Base-by-base conservation (phyloP, 1,140 invertebrate species). In the Hydropsyche tenuis region DNA sequence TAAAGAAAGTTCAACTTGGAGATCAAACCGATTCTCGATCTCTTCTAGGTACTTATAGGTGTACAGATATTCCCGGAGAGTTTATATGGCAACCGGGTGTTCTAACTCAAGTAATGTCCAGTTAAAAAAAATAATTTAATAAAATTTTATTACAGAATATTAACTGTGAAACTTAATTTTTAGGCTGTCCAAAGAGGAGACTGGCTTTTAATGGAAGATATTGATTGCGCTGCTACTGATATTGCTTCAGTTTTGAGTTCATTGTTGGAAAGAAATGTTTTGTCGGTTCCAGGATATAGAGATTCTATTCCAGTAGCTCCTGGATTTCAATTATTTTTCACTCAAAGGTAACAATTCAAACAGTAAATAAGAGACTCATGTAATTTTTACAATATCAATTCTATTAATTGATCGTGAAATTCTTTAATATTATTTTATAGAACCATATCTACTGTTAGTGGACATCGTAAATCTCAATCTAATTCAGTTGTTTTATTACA, bases 1-100 rank as follows among this genome's bases (percentile, higher is more conserved):
- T 91, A 75, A 85, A 94, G 53, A 95, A 94, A 84, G 90, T 99
- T 27, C 97, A 99, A 81, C 85, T 99, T 4, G 96, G 96, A 1
- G 97, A 99, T 86, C 96, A 99, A 84, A 97, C 96, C n/a, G 98
- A 99, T 82, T 94, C 95, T 63, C 96, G 97, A 85, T 93, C 96
- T 86, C 81, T 99, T 14, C 83, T 99, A 11, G 98, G 98, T 5
- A 94, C 94, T 25, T 99, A 99, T 84, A 88, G 92, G 77, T 99
- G 97, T 81, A 98, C 97, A 0, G 96, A 99, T 81, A 88, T 97
- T 42, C 97, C 97, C 3, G 97, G 97, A 43, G 95, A 99, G 84
- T 99, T 99, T 86, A 83, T 96, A 27, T 99, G 97, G 97, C 90
- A 94, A 78, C 91, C 97, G 6, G 98, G 98, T 48, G 90, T 95